These are phyloP conservation scores for Lochmaea crataegi DNA, from an alignment of 2,888 invertebrate species.

Conservation along the genomic window DNA sequence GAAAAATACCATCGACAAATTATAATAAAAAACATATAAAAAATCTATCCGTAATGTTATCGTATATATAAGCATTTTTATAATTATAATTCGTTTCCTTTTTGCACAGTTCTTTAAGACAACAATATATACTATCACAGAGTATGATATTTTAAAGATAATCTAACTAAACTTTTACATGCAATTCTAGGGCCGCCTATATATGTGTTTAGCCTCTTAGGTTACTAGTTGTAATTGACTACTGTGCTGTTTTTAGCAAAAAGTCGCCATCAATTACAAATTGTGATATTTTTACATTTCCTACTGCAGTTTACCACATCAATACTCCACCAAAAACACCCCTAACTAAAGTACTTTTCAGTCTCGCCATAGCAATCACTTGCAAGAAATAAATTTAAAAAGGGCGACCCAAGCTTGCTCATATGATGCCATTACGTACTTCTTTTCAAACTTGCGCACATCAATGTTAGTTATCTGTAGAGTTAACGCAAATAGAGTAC, in stretches of 20 bases:
- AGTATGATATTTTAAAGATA: slow-evolving; percentile 46
- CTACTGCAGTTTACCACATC: slow-evolving; percentile 17
- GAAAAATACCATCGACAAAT: slow-evolving; percentile 39
- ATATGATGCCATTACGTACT: no score
- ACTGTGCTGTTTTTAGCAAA: slow-evolving; percentile 40
- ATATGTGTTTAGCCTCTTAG: slow-evolving; percentile 44
- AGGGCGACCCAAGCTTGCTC: no score
- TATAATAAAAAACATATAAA: slow-evolving; percentile 39
- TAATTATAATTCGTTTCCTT: slow-evolving; percentile 46
- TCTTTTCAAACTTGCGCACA: no score
- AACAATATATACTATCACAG: slow-evolving; percentile 47
- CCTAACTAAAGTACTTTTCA: neutral
- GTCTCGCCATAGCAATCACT: no score
- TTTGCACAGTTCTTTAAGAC: slow-evolving; percentile 47
- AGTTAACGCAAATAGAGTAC: no score
- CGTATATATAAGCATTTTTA: slow-evolving; percentile 46
- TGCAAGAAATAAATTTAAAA: no score
- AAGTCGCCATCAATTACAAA: slow-evolving; percentile 32
- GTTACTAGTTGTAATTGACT: slow-evolving; percentile 49
- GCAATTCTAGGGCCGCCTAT: slow-evolving; percentile 40
- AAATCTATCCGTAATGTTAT: slow-evolving; percentile 41
- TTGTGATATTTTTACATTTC: slow-evolving; percentile 27
- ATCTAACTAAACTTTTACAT: slow-evolving; percentile 43
- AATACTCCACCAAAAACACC: slow-evolving; percentile 17
- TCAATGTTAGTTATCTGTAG: no score